Evolutionary conservation across 2,113 vertebrate species (phyloP).

Genomic region (Athene noctua): DNA sequence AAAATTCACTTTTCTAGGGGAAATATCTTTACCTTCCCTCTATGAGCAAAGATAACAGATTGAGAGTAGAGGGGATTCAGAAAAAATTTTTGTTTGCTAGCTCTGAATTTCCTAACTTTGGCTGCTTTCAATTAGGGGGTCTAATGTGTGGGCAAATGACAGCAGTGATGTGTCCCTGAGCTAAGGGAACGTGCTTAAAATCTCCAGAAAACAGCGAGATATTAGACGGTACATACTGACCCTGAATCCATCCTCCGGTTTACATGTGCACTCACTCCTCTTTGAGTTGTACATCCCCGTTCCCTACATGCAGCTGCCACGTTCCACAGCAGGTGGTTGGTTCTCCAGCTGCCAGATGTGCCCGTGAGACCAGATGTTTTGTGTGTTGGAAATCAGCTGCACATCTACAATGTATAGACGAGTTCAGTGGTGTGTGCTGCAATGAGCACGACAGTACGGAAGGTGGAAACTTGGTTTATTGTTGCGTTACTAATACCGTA

Average conservation of each 20-base stretch:
- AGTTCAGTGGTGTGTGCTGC: background rate
- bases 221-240: background rate
- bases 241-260: background rate
- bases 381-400: background rate
- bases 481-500: too few species aligned
- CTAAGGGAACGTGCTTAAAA: background rate
- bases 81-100: background rate
- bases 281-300: background rate
- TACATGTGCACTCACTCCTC: background rate
- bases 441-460: background rate
- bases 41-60: background rate
- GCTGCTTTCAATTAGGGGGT: background rate
- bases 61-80: background rate
- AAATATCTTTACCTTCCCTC: background rate
- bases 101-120: background rate
- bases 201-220: rapidly evolving
- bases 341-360: conserved; percentile 23
- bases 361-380: background rate
- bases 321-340: background rate
- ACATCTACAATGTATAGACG: background rate
- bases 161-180: background rate
- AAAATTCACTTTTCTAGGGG: background rate
- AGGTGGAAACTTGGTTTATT: background rate
- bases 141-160: background rate
- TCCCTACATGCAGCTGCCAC: background rate